Evolutionary conservation across 1,140 invertebrate species (phyloP).

Genomic region (Penaeus japonicus): DNA sequence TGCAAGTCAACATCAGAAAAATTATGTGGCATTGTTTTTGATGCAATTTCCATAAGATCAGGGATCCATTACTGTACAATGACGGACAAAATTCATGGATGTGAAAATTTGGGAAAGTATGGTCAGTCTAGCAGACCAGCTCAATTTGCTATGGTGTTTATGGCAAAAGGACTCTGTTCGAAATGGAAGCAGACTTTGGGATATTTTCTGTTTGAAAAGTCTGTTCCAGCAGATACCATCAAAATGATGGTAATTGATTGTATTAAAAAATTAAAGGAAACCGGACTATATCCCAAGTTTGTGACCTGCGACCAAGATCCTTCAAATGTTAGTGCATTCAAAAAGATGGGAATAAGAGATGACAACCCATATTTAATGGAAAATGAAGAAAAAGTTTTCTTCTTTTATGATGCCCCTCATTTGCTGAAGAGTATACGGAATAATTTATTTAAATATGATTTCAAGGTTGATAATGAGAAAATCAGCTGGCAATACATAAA

Average conservation of each 20-base stretch:
- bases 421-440: conserved; percentile 2
- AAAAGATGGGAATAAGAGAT: not conserved
- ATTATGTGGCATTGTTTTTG: conserved; percentile 21
- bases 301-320: too few relatives aligned
- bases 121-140: not conserved
- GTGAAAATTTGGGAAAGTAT: not conserved
- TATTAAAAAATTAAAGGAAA: too few relatives aligned
- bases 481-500: not conserved
- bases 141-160: not conserved
- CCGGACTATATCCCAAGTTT: too few relatives aligned
- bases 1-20: not conserved
- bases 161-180: not conserved
- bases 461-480: not conserved
- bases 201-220: not conserved
- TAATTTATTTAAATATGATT: not conserved
- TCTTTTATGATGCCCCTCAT: not conserved
- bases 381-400: not conserved
- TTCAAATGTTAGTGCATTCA: too few relatives aligned
- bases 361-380: not conserved
- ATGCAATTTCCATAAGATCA: not conserved
- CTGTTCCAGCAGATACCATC: too few relatives aligned
- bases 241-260: too few relatives aligned
- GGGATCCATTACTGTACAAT: not conserved
- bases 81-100: not conserved
- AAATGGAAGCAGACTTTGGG: not conserved